A percentile compares a stretch with the other conserved stretches of the same genome.
Conservation (phyloP, 2,113 vertebrate genomes). For the Chiloscyllium plagiosum region DNA sequence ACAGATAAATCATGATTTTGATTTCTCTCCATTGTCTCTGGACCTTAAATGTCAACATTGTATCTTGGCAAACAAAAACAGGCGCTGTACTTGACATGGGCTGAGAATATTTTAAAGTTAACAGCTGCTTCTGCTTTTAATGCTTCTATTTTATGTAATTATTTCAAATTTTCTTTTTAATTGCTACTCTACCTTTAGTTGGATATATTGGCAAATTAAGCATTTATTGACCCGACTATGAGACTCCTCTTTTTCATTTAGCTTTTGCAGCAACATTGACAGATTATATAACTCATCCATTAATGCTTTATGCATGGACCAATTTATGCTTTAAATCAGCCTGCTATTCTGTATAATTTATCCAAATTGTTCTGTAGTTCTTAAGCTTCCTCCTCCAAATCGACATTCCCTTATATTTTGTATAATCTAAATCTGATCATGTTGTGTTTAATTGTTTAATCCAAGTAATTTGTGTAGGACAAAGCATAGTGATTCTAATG, state of each 20-base stretch:
- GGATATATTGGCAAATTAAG: neutral
- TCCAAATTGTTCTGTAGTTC: neutral
- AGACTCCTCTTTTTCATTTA: neutral
- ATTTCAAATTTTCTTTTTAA: neutral
- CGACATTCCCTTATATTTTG: neutral
- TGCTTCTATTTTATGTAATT: neutral
- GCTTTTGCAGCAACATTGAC: neutral
- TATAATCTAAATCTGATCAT: neutral
- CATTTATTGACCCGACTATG: neutral
- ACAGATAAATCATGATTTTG: neutral
- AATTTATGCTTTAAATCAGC: neutral
- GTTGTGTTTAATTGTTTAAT: neutral
- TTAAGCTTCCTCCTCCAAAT: neutral
- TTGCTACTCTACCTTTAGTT: neutral
- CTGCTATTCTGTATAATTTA: neutral
- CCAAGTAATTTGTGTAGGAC: neutral
- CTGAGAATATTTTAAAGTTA: neutral
- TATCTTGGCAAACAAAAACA: neutral
- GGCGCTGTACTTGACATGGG: neutral
- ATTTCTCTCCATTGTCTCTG: neutral
- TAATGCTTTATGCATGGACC: neutral
- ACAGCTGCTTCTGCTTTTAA: neutral
- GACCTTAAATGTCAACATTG: neutral
- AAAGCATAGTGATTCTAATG: neutral
- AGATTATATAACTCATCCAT: neutral